These are phyloP conservation scores for Lepilemur ruficaudatus DNA, from an alignment of 2,797 vertebrate species.

Conservation along the genomic window DNA sequence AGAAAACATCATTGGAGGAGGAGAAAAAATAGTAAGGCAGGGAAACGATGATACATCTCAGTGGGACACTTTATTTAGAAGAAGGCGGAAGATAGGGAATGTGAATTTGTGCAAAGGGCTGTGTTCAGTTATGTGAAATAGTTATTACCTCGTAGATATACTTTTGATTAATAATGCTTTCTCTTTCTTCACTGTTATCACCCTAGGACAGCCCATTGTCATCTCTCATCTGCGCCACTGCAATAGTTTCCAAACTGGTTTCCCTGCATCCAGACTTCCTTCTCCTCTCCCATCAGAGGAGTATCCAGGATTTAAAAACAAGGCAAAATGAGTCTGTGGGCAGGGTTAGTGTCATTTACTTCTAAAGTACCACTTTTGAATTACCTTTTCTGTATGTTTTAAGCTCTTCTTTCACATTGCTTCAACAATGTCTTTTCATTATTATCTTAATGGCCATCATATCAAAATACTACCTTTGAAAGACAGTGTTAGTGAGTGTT, in stretches of 20 bases:
- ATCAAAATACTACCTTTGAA: constrained; percentile 3
- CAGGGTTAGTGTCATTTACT: neutral
- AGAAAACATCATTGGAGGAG: neutral
- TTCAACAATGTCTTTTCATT: constrained; percentile 24
- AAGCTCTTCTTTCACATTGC: neutral
- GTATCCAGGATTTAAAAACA: neutral
- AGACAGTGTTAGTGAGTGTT: neutral
- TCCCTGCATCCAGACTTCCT: neutral
- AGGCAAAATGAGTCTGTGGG: neutral
- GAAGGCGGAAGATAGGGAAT: neutral
- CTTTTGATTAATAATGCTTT: neutral
- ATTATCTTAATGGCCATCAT: neutral
- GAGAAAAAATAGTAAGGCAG: neutral
- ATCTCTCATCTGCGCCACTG: neutral
- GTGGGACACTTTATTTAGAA: constrained; percentile 6
- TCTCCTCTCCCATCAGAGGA: neutral
- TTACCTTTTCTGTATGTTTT: neutral
- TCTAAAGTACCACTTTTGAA: neutral
- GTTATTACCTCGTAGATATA: neutral
- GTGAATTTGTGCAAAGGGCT: neutral
- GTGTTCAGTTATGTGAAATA: neutral
- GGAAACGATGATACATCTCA: neutral
- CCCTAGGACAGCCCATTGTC: neutral
- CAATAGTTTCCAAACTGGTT: neutral
- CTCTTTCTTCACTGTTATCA: neutral